A percentile compares a stretch with the other conserved stretches of the same genome.
These are phyloP conservation scores for Polyodon spathula DNA, from an alignment of 2,113 vertebrate genomes.

Conservation along the genomic window DNA sequence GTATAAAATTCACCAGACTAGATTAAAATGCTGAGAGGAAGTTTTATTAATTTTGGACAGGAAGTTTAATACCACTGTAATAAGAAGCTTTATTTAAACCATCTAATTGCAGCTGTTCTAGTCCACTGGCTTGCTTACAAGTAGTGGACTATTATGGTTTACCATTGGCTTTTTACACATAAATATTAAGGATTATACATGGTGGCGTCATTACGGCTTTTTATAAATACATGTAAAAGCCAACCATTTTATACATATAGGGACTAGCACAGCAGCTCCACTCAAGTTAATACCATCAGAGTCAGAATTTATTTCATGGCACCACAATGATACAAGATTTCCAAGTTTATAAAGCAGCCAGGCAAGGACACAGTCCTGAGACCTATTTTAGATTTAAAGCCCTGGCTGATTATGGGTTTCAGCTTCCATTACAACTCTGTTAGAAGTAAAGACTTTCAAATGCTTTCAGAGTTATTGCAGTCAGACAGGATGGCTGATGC, in stretches of 20 bases:
- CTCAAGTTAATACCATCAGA: neutral
- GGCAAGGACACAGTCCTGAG: neutral
- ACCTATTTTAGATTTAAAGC: neutral
- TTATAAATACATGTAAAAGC: no score
- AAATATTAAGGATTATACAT: no score
- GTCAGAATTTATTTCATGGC: neutral
- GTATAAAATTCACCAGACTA: no score
- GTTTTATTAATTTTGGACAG: neutral
- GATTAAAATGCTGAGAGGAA: no score
- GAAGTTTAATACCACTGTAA: neutral
- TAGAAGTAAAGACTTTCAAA: no score
- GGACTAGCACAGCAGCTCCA: neutral
- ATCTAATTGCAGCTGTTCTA: neutral
- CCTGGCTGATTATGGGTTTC: neutral
- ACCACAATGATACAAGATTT: neutral
- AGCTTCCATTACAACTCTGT: neutral
- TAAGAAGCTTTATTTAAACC: neutral
- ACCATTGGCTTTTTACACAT: neutral
- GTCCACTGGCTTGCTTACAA: neutral
- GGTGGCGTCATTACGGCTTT: no score
- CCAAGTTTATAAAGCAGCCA: neutral
- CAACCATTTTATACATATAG: no score
- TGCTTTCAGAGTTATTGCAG: no score
- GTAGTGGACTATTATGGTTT: neutral
- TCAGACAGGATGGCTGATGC: no score